Base-by-base conservation (phyloP, 2,888 invertebrate genomes). In the Drosophila rubida region DNA sequence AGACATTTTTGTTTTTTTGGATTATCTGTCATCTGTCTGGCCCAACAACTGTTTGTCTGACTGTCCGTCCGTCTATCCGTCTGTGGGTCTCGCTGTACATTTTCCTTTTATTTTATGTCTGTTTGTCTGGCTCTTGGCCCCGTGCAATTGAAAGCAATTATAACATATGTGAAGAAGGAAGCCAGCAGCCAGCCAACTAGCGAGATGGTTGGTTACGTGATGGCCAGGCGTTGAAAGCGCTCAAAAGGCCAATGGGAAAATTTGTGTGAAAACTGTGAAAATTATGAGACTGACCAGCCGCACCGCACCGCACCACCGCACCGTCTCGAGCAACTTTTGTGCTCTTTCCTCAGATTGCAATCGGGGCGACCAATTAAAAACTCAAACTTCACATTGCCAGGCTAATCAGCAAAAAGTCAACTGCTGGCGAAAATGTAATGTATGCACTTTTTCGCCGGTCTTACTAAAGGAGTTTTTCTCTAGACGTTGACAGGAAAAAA, bases 101-200 rank as follows among this genome's bases (percentile, higher is more conserved):
- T 39, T 53, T 37, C 39, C 53, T 58, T 58, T 58, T 58, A 58
- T 58, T 49, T 58, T 41, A 50, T 70, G 37, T 74, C 35, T 54
- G 65, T 66, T 70, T 75, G 71, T 46, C 62, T 65, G 74, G 77
- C 80, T 70, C 70, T 69, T 69, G 71, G 66, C 64, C 62, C 64
- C 64, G 60, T 75, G 77, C 78, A 81, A 81, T 81, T 83, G 75
- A 76, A 81, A 81, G 81, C 84, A 81, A 81, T 81, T 81, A 83
- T 81, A 83, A 80, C 71, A 75, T 66, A 65, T 75, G 70, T 59
- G 74, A 69, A 75, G 74, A 70, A 75, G 74, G 74, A 75, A 74
- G 69, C 74, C 58, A 64, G 39, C 39, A 57, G 25, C 44, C 41
- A 46, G 8, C 16, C 42, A 60, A 45, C 44, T 16, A 23, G 32